Base-by-base conservation (phyloP, 2,797 vertebrate species). In the Picus viridis region DNA sequence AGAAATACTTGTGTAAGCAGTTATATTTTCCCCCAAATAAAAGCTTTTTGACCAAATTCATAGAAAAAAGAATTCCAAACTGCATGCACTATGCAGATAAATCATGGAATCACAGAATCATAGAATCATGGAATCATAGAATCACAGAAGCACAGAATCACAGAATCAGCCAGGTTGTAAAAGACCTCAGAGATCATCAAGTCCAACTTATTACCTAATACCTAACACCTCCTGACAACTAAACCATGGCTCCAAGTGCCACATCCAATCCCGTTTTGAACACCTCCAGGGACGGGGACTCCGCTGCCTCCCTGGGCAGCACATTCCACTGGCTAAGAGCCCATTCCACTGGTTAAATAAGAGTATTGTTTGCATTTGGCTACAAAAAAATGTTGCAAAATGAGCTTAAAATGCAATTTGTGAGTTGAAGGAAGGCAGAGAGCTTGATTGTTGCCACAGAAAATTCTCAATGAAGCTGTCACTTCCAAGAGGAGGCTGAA, bases 401-500 rank as follows among this genome's bases (percentile, higher is more conserved):
- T 6, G 14, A 19, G 59, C 64, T 86, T 91, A 30, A 86, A 82
- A 81, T 7, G 62, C 62, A 67, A 70, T 30, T 49, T 32, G 47
- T 49, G 45, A 10, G 64, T 17, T 4, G 68, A 68, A 94, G 86
- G 70, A 88, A 43, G 79, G 88, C 72, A 84, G 87, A 90, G 94
- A 68, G 76, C 90, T 95, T 77, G 70, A 89, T 95, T 83, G 78
- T 92, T 96, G 88, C 92, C 96, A 96, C 96, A 85, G 79, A 74
- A 89, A 88, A 58, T 64, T 71, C 90, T 94, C 93, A 97, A 95
- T 97, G 95, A 95, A 97, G 83, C 29, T 11, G 58, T 72, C 72
- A 27, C 67, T 62, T 96, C 92, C 92, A 65, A 83, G 30, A 85
- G 94, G 79, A 78, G 90, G 94, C 95, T 96, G 92, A 57, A 96